Percentiles rank a stretch among this genome's conserved stretches.
Evolutionary conservation across 2,113 vertebrate genomes (phyloP).

Genomic region (Scopus umbretta): DNA sequence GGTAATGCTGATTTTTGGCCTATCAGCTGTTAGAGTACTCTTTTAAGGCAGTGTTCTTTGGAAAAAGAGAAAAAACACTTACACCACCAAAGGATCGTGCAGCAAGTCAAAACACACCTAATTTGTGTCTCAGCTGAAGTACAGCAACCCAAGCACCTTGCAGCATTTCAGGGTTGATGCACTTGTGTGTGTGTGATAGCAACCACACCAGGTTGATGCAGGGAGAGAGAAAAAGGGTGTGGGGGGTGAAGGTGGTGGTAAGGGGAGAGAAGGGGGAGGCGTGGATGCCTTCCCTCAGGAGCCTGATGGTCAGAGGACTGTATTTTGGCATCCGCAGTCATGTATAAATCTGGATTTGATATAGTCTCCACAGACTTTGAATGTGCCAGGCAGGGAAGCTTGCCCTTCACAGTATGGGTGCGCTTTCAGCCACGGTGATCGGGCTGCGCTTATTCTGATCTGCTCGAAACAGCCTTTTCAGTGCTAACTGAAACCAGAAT

Average conservation of each 20-base stretch:
- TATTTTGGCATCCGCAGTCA: not conserved
- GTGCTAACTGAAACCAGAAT: not conserved
- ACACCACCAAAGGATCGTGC: not conserved
- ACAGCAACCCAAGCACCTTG: not conserved
- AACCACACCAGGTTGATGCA: not conserved
- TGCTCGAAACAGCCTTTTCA: not conserved
- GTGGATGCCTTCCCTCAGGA: not conserved
- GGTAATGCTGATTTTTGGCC: not conserved
- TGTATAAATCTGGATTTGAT: not conserved
- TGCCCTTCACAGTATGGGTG: slow-evolving; percentile 33
- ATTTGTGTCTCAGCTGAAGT: not conserved
- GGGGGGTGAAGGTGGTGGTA: not conserved
- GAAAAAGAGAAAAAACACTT: not conserved
- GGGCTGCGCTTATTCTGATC: slow-evolving; percentile 4
- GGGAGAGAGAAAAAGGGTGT: not conserved
- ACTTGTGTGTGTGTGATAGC: not conserved
- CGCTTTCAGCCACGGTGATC: not conserved
- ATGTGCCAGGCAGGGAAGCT: slow-evolving; percentile 4
- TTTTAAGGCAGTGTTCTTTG: not conserved
- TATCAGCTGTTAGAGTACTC: not conserved
- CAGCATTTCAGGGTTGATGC: not conserved
- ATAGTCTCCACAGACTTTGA: not conserved
- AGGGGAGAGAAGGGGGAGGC: not conserved
- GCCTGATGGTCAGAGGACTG: not conserved
- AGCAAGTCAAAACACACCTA: not conserved